Base-by-base conservation (phyloP, 2,113 vertebrate genomes). In the Cyprinodon variegatus region DNA sequence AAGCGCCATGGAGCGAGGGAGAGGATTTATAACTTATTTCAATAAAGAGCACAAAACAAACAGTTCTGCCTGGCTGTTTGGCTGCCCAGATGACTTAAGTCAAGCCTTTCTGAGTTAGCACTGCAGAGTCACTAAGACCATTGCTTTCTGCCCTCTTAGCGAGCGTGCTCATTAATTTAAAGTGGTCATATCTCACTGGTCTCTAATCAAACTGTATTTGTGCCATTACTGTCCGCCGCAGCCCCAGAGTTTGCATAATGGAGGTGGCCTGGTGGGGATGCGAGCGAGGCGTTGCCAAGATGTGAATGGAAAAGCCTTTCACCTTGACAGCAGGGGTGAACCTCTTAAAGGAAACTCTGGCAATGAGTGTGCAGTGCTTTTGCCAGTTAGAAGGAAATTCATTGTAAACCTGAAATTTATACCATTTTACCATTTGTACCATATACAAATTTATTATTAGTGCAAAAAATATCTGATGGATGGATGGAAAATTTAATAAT, bases 21-120 rank as follows among this genome's bases (percentile, higher is more conserved):
- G 50, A 72, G 74, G 88, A 91, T 92, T 91, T 90, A 91, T 76
- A 80, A 76, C 80, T 82, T 78, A 85, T 89, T 89, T 90, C 86
- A 89, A 85, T 85, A 89, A 87, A 90, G 73, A 78, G 76, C 81
- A 83, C 77, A 91, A 92, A 92, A 87, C 89, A 93, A 92, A 94
- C 87, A 88, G 71, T 71, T 72, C 70, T 72, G 85, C 79, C 69
- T 9, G 11, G 76, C 75, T 41, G 79, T 77, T 84, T 84, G 78
- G 83, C 84, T 39, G 74, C 74, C 68, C 9, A 45, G 45, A 62
- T 0, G 45, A 74, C 82, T 74, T 66, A 74, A 90, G 77, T 85
- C 78, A 74, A 61, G 75, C 71, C 59, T 60, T 84, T 59, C 82
- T 86, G 91, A 91, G 85, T 92, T 90, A 92, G 88, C 81, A 40